phyloP scores from a whole-genome alignment of 2,797 vertebrate species.

The Acrocephalus scirpaceus region DNA sequence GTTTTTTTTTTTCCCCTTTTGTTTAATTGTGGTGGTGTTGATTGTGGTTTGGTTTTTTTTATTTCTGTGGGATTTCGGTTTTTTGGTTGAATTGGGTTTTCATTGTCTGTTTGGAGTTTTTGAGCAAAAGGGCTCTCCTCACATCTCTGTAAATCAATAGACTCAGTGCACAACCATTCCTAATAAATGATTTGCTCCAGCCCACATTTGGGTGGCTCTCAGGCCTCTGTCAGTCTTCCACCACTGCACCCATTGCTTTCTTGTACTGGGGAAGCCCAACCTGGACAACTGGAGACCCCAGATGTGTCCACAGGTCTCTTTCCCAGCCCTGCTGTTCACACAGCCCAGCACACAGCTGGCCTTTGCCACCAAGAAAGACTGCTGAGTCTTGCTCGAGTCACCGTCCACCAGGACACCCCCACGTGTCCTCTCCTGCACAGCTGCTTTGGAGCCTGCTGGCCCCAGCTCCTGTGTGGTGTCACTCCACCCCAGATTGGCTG shows the following conservation, averaged over 20 bases:
- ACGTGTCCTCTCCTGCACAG: fast-evolving
- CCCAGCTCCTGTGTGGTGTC: background rate
- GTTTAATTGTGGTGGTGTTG: background rate
- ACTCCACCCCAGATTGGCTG: background rate
- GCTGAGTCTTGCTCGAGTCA: fast-evolving
- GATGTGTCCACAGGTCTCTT: too few species aligned
- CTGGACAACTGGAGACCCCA: background rate
- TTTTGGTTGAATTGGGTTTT: background rate
- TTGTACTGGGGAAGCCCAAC: background rate
- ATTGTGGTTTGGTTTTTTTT: background rate
- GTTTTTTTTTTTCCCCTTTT: background rate
- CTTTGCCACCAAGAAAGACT: background rate
- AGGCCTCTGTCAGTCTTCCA: background rate
- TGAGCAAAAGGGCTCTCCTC: background rate
- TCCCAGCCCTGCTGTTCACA: background rate
- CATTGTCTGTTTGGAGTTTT: background rate
- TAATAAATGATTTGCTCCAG: background rate
- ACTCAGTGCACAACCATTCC: background rate
- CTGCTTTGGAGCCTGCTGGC: background rate
- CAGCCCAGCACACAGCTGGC: background rate
- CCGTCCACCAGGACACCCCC: fast-evolving
- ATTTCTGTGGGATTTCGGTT: background rate
- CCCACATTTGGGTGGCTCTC: background rate
- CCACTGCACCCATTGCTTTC: too few species aligned
- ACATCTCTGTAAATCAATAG: too few species aligned